Evolutionary conservation across 1,140 invertebrate species (phyloP).

Genomic region (Liolophura sinensis): DNA sequence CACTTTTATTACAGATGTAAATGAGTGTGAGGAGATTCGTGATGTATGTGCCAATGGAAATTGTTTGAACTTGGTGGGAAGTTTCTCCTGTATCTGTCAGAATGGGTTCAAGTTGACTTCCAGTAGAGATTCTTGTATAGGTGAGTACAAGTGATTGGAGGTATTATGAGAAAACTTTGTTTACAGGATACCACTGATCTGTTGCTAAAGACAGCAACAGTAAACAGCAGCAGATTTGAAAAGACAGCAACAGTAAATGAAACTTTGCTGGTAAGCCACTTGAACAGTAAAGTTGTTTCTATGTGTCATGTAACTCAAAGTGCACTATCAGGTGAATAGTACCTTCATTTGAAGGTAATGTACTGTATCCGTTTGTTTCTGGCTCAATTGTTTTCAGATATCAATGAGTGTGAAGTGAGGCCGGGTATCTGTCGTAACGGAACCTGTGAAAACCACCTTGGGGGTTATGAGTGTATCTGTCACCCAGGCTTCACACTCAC

Average conservation of each 20-base stretch:
- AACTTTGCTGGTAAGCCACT: too few species aligned
- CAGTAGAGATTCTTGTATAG: slow-evolving; percentile 72
- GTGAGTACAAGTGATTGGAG: slow-evolving; percentile 52
- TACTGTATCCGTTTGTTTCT: slow-evolving; percentile 57
- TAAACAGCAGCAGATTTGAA: too few species aligned
- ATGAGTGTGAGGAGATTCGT: slow-evolving; percentile 77
- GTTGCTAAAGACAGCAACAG: too few species aligned
- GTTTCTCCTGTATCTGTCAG: slow-evolving; percentile 83
- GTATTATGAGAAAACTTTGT: slow-evolving; percentile 3
- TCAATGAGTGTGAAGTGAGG: slow-evolving; percentile 76
- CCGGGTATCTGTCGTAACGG: slow-evolving; percentile 68
- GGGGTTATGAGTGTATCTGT: slow-evolving; percentile 81
- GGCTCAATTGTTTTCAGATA: slow-evolving; percentile 56
- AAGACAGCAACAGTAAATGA: too few species aligned
- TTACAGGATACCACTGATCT: slow-evolving; percentile 70
- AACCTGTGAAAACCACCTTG: slow-evolving; percentile 78
- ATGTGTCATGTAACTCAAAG: too few species aligned
- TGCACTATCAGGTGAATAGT: too few species aligned
- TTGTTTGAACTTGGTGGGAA: slow-evolving; percentile 58
- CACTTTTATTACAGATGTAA: slow-evolving; percentile 65
- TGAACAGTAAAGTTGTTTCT: too few species aligned
- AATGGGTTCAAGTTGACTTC: slow-evolving; percentile 74
- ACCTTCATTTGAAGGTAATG: slow-evolving; percentile 67
- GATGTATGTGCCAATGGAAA: slow-evolving; percentile 75
- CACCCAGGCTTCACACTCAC: slow-evolving; percentile 74